Conservation (phyloP, 2,113 vertebrate species). For the Pollachius pollachius region DNA sequence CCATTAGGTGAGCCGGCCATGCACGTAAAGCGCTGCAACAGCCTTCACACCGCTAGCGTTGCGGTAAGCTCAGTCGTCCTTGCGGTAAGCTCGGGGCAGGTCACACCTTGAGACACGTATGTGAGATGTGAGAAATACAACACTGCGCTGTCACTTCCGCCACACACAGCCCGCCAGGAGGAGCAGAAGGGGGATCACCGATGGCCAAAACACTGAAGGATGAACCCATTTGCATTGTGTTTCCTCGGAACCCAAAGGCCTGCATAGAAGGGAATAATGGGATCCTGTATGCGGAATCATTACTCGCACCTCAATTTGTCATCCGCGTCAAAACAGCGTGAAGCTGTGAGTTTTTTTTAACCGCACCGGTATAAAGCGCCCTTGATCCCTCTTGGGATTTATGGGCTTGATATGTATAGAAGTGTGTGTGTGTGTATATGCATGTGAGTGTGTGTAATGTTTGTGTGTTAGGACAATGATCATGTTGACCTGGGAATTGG, state of each 20-base stretch:
- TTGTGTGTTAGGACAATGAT: slow-evolving; percentile 42
- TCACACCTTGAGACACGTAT: not conserved
- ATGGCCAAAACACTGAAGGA: too few species aligned
- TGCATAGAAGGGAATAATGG: too few species aligned
- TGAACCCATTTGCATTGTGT: too few species aligned
- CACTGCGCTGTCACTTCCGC: too few species aligned
- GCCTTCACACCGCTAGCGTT: too few species aligned
- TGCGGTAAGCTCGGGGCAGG: not conserved
- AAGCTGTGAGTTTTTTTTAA: slow-evolving; percentile 7
- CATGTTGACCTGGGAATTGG: slow-evolving; percentile 54
- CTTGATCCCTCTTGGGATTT: slow-evolving; percentile 8
- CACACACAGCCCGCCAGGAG: too few species aligned
- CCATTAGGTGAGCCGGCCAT: slow-evolving; percentile 26
- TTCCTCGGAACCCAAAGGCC: too few species aligned
- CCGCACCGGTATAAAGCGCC: not conserved
- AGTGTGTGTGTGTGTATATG: slow-evolving; percentile 24
- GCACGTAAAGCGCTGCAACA: slow-evolving; percentile 9
- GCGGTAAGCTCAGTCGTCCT: not conserved
- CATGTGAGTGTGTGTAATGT: slow-evolving; percentile 13
- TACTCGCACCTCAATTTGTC: not conserved
- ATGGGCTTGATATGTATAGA: slow-evolving; percentile 2
- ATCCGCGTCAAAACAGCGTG: not conserved
- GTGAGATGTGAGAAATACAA: not conserved
- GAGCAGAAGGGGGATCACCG: too few species aligned
- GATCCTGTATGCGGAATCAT: not conserved